Evolutionary conservation across 2,113 vertebrate genomes (phyloP).

Genomic region (Platycercus adscitus): DNA sequence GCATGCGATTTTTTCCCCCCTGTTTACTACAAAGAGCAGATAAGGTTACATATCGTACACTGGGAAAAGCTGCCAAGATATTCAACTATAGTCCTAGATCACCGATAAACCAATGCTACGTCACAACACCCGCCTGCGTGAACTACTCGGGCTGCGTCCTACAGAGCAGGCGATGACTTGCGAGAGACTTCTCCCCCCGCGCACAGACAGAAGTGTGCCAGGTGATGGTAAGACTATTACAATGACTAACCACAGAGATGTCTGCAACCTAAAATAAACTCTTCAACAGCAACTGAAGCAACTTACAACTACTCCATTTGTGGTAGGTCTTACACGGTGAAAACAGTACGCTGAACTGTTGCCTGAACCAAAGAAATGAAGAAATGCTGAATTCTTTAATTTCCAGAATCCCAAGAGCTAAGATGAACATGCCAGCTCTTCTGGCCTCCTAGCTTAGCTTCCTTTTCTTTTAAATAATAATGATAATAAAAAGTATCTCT

Average conservation of each 20-base stretch:
- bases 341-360: not conserved
- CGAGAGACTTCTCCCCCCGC: not conserved
- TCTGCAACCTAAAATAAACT: conserved; percentile 24
- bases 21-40: conserved; percentile 19
- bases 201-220: not conserved
- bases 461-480: not conserved
- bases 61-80: conserved; percentile 60
- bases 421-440: not conserved
- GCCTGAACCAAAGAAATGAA: not conserved
- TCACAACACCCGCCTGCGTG: not conserved
- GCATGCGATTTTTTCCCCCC: not conserved
- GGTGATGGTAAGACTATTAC: conserved; percentile 14
- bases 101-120: not conserved
- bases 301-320: not conserved
- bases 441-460: not conserved
- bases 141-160: not conserved
- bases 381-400: not conserved
- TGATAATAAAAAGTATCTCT: not conserved
- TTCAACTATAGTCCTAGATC: conserved; percentile 27
- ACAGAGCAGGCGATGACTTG: not conserved
- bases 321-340: not conserved
- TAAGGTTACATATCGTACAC: conserved; percentile 39
- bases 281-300: not conserved
- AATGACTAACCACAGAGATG: conserved; percentile 25
- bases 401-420: not conserved